Evolutionary conservation across 2,113 vertebrate genomes (phyloP), one percentile per base, ranked within the genome.

Genomic region (Proterorhinus semilunaris): DNA sequence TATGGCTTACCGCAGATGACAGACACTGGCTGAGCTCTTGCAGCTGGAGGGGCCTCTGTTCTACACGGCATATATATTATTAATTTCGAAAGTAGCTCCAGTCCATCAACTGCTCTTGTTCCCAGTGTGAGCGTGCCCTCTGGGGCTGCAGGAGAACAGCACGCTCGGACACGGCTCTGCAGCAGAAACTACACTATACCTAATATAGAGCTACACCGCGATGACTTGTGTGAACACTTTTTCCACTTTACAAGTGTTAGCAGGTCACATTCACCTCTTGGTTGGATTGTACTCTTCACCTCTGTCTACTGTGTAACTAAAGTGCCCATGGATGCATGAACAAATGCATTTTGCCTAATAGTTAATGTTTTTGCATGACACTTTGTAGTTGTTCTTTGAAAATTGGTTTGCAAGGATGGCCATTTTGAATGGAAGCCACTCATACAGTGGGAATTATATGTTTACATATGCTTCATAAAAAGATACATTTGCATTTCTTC

Each of bases 61-160:
- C 51, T 66, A 52, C 51, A 10, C 17, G 62, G n/a, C 66, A 69
- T 71, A 69, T 82, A 51, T 62, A 72, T 80, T 72, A 84, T 80
- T 82, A 7, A 86, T 66, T 52, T 48, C 45, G 53, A 61, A 71
- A 75, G 65, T 61, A 71, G 55, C 72, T 73, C 21, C 51, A 71
- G 63, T 74, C 67, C 55, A 71, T 66, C 75, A 66, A 64, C 52
- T 54, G 51, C 8, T 13, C 54, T 27, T 71, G 36, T 48, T 63
- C 50, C 62, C 49, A 11, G 46, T 45, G 51, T 44, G 58, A 44
- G 51, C 4, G 10, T 55, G 69, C 55, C 65, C 46, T 69, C 53
- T 27, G 68, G 65, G 69, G 67, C 65, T 54, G 27, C 16, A 47
- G 27, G 46, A n/a, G 61, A 59, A 59, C 55, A 59, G 11, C 55